A percentile compares a stretch with the other conserved stretches of the same genome.
These are phyloP conservation scores for Antedon mediterranea DNA, from an alignment of 53 echinoderm and acorn worm genomes.

Conservation along the genomic window DNA sequence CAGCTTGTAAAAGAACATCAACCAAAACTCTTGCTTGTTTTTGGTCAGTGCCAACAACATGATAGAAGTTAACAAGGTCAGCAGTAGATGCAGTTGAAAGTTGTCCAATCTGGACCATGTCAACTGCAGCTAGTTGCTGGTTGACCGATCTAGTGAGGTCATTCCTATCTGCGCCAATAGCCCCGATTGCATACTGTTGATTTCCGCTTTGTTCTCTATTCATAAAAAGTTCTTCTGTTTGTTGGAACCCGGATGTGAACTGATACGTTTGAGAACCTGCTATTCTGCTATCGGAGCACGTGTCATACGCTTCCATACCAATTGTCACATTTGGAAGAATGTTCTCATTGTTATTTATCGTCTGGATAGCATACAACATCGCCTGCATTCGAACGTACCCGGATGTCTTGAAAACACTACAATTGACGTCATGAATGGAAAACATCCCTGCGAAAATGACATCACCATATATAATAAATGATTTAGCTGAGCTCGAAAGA, in stretches of 20 bases:
- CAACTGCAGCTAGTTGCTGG: not conserved
- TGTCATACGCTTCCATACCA: constrained; percentile 37
- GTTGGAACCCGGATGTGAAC: not conserved
- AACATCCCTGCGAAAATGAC: not conserved
- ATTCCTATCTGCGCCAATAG: not conserved
- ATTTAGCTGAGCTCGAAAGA: not conserved
- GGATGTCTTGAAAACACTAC: not conserved
- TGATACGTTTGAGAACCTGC: constrained; percentile 17
- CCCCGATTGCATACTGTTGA: not conserved
- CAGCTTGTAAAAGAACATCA: not conserved
- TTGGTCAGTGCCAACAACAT: not conserved
- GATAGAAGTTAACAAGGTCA: not conserved
- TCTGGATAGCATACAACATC: constrained; percentile 35
- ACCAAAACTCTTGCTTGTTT: not conserved
- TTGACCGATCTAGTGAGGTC: not conserved
- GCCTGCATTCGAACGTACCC: constrained; percentile 13
- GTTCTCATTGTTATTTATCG: constrained; percentile 28
- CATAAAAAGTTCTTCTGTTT: not conserved
- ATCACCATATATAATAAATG: not conserved
- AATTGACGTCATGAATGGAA: not conserved
- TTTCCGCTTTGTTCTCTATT: not conserved
- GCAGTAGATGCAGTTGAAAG: not conserved
- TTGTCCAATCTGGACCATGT: not conserved
- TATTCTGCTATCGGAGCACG: constrained; percentile 30
- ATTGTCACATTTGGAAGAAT: constrained; percentile 35